phyloP scores from a whole-genome alignment of 1,140 invertebrate genomes.

The Drosophila elegans region DNA sequence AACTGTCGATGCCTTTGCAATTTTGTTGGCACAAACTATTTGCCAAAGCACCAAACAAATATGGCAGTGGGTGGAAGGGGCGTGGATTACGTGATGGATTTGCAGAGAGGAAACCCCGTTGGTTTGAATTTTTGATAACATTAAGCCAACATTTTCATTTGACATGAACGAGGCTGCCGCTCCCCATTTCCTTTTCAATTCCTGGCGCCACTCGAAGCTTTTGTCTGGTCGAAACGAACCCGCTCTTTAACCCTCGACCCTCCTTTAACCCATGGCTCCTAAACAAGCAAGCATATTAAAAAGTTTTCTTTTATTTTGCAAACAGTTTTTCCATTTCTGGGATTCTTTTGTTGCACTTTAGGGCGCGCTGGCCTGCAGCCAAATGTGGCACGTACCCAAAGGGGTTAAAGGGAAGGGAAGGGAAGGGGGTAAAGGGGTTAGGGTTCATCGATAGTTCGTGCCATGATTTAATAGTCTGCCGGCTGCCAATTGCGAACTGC shows the following conservation, averaged over 20 bases:
- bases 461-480: conserved; percentile 78
- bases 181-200: conserved; percentile 42
- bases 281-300: conserved; percentile 65
- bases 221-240: conserved; percentile 56
- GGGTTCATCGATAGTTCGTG: conserved; percentile 79
- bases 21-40: conserved; percentile 64
- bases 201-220: conserved; percentile 62
- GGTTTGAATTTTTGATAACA: conserved; percentile 73
- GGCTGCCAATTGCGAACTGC: conserved; percentile 70
- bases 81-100: conserved; percentile 59
- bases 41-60: conserved; percentile 71
- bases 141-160: conserved; percentile 78
- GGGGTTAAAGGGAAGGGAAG: conserved; percentile 14
- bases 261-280: conserved; percentile 2
- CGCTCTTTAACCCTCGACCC: conserved; percentile 7
- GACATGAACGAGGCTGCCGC: conserved; percentile 40
- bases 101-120: conserved; percentile 10
- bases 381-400: conserved; percentile 47
- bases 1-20: conserved; percentile 54
- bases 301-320: conserved; percentile 67
- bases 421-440: neutral
- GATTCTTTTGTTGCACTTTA: conserved; percentile 45
- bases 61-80: conserved; percentile 50
- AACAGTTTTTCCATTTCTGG: conserved; percentile 55
- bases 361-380: conserved; percentile 47